Evolutionary conservation across 2,888 invertebrate genomes (phyloP).

Genomic region (Lissocephala sabroskyi): DNA sequence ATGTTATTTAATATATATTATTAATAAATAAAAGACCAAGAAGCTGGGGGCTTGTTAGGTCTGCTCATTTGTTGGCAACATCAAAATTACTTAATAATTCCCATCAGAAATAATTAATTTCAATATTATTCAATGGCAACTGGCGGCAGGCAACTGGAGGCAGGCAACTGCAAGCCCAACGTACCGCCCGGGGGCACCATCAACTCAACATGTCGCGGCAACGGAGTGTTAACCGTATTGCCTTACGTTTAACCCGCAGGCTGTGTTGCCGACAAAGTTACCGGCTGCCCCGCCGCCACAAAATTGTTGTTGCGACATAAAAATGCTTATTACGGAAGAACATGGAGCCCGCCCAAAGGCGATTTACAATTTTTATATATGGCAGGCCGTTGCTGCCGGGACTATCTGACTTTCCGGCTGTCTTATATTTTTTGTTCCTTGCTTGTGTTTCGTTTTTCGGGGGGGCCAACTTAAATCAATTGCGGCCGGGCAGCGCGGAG

Average conservation of each 20-base stretch:
- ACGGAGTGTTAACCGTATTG: slow-evolving; percentile 34
- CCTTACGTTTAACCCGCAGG: slow-evolving; percentile 30
- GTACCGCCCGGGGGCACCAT: slow-evolving; percentile 25
- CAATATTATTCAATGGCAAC: slow-evolving; percentile 52
- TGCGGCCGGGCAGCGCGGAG: slow-evolving; percentile 38
- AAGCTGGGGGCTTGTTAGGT: slow-evolving; percentile 8
- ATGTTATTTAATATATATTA: slow-evolving; percentile 59
- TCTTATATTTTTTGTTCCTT: neutral
- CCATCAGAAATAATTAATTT: slow-evolving; percentile 58
- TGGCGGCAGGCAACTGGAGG: too few relatives aligned
- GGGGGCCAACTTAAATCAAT: slow-evolving; percentile 68
- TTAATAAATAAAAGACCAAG: slow-evolving; percentile 31
- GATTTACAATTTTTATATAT: slow-evolving; percentile 30
- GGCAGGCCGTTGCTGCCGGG: neutral
- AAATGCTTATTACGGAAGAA: slow-evolving; percentile 50
- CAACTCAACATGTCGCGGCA: slow-evolving; percentile 18
- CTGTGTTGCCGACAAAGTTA: slow-evolving; percentile 19
- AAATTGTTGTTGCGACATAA: slow-evolving; percentile 42
- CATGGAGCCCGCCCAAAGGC: slow-evolving; percentile 40
- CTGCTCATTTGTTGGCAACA: slow-evolving; percentile 33
- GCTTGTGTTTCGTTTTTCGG: slow-evolving; percentile 22
- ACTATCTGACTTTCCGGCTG: neutral
- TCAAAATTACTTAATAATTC: slow-evolving; percentile 62
- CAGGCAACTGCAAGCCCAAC: slow-evolving; percentile 19
- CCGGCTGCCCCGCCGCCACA: neutral